Evolutionary conservation across 2,888 invertebrate genomes (phyloP).

Genomic region (Troglohyphantes excavatus): DNA sequence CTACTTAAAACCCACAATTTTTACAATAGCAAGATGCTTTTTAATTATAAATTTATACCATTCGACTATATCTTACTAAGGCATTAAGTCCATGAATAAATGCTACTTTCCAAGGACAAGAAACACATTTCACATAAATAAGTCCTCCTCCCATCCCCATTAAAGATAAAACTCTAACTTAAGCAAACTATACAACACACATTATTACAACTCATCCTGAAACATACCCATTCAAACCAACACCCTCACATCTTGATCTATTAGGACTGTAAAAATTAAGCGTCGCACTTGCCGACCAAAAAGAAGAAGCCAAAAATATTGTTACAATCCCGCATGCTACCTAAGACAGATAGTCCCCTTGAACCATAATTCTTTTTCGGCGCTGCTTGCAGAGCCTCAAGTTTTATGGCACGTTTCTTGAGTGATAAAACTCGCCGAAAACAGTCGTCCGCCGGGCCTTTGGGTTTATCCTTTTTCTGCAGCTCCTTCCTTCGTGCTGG

Average conservation of each 20-base stretch:
- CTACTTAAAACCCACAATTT: too few species aligned
- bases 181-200: neutral
- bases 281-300: slow-evolving; percentile 2
- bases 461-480: slow-evolving; percentile 28
- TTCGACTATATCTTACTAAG: too few species aligned
- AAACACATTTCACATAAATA: too few species aligned
- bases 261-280: slow-evolving; percentile 39
- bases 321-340: slow-evolving; percentile 21
- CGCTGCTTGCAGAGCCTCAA: slow-evolving; percentile 23
- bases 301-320: neutral
- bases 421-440: slow-evolving; percentile 59
- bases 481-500: slow-evolving; percentile 46
- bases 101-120: too few species aligned
- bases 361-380: slow-evolving; percentile 27
- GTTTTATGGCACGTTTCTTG: slow-evolving; percentile 54
- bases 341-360: slow-evolving; percentile 37
- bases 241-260: slow-evolving; percentile 9
- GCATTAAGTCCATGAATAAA: too few species aligned
- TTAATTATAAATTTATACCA: too few species aligned
- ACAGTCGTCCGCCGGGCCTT: slow-evolving; percentile 43
- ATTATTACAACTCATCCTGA: neutral
- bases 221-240: neutral
- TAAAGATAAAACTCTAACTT: too few species aligned
- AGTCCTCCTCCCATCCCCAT: too few species aligned
- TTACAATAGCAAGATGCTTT: too few species aligned